Percentiles rank a stretch among this genome's conserved stretches.
These are phyloP conservation scores for Papilio elwesi DNA, from an alignment of 2,888 invertebrate genomes.

Conservation along the genomic window DNA sequence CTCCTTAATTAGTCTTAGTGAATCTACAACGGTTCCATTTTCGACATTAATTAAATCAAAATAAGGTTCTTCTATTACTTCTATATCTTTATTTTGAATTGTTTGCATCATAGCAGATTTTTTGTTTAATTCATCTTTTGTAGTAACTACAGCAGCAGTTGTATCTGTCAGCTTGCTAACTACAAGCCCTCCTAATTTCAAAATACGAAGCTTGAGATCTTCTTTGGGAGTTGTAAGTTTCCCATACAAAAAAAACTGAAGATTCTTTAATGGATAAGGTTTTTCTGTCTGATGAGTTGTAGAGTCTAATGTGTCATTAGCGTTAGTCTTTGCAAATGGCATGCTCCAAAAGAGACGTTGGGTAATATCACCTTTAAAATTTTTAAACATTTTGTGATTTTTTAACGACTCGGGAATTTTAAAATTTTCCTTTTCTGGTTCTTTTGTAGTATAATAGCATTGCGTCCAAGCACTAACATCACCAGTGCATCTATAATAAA, in stretches of 20 bases:
- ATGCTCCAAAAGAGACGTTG: constrained; percentile 24
- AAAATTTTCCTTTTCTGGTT: constrained; percentile 26
- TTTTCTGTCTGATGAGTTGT: neutral
- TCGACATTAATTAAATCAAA: constrained; percentile 24
- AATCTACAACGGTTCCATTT: constrained; percentile 29
- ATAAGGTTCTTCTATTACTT: constrained; percentile 35
- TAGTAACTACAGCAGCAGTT: constrained; percentile 33
- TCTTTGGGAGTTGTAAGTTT: constrained; percentile 31
- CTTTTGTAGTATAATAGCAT: constrained; percentile 30
- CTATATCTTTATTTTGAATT: constrained; percentile 32
- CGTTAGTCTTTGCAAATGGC: neutral
- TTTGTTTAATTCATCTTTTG: constrained; percentile 36
- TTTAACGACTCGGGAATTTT: constrained; percentile 28
- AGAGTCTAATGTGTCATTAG: neutral
- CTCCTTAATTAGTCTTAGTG: constrained; percentile 30
- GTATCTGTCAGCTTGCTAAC: constrained; percentile 34
- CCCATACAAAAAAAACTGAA: constrained; percentile 37
- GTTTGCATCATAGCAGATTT: constrained; percentile 12
- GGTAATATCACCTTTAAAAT: constrained; percentile 18
- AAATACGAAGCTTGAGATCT: constrained; percentile 27
- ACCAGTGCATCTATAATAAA: constrained; percentile 31
- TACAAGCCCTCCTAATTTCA: constrained; percentile 33
- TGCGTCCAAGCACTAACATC: constrained; percentile 27
- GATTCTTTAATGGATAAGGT: constrained; percentile 33
- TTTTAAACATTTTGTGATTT: constrained; percentile 26